phyloP scores from a whole-genome alignment of 2,888 invertebrate species.

The Julus scandinavius region DNA sequence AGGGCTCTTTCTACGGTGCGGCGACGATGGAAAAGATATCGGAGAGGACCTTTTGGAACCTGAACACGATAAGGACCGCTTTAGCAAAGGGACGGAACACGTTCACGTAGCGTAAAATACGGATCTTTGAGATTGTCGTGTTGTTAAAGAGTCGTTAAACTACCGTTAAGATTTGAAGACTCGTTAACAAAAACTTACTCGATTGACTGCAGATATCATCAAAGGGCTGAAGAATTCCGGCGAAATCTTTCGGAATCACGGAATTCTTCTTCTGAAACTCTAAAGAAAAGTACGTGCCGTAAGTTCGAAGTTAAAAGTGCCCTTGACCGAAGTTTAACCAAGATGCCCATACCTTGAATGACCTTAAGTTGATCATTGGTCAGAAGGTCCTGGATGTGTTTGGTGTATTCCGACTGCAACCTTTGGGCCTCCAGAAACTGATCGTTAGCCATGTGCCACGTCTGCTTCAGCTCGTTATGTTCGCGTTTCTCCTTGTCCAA shows the following conservation, averaged over 20 bases:
- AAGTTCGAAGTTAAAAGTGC: not conserved
- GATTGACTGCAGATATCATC: conserved; percentile 25
- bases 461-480: conserved; percentile 67
- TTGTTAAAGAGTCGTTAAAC: not conserved
- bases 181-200: conserved; percentile 3
- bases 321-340: not conserved
- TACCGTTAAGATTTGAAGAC: not conserved
- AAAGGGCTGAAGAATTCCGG: not conserved
- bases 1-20: conserved; percentile 50
- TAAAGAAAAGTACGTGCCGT: not conserved
- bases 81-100: not conserved
- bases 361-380: conserved; percentile 67
- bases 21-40: conserved; percentile 52
- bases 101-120: no score
- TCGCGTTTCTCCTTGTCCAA: conserved; percentile 67
- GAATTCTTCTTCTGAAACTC: conserved; percentile 45
- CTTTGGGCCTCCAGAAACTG: conserved; percentile 68
- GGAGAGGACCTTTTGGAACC: conserved; percentile 53
- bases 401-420: conserved; percentile 67
- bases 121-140: no score
- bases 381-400: conserved; percentile 67
- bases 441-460: conserved; percentile 70
- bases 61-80: not conserved
- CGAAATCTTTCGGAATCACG: not conserved
- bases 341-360: conserved; percentile 63